Percentiles rank a stretch among this genome's conserved stretches.
These are phyloP conservation scores for Serranochromis macrocephalus DNA, from an alignment of 2,113 vertebrate species.

Conservation along the genomic window DNA sequence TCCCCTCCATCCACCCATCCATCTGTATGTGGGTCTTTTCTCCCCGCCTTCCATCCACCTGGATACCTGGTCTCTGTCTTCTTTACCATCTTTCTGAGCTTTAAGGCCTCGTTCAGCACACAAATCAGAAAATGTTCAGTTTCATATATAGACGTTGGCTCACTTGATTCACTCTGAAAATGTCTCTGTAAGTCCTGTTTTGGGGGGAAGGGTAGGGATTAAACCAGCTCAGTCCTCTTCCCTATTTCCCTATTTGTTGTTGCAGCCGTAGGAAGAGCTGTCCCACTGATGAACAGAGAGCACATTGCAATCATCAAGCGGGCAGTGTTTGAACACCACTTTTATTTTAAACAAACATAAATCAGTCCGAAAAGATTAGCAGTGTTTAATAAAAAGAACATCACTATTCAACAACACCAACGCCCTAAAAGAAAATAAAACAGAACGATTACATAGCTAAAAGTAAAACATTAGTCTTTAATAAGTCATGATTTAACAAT, in stretches of 20 bases:
- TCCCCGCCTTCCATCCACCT: neutral
- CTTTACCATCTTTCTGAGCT: neutral
- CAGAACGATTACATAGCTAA: neutral
- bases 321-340: neutral
- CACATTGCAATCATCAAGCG: neutral
- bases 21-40: neutral
- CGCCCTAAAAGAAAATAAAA: neutral
- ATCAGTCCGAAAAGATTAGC: neutral
- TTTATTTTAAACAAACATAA: neutral
- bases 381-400: neutral
- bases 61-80: neutral
- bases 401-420: neutral
- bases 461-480: neutral
- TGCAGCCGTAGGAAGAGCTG: conserved; percentile 41
- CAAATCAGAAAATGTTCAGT: neutral
- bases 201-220: conserved; percentile 52
- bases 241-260: conserved; percentile 66
- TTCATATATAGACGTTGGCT: neutral
- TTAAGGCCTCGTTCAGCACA: neutral
- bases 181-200: neutral
- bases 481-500: neutral
- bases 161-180: neutral
- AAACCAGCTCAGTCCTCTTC: conserved; percentile 62
- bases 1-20: neutral
- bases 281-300: neutral